phyloP scores from a whole-genome alignment of 2,797 vertebrate species.

The Rhynchonycteris naso region DNA sequence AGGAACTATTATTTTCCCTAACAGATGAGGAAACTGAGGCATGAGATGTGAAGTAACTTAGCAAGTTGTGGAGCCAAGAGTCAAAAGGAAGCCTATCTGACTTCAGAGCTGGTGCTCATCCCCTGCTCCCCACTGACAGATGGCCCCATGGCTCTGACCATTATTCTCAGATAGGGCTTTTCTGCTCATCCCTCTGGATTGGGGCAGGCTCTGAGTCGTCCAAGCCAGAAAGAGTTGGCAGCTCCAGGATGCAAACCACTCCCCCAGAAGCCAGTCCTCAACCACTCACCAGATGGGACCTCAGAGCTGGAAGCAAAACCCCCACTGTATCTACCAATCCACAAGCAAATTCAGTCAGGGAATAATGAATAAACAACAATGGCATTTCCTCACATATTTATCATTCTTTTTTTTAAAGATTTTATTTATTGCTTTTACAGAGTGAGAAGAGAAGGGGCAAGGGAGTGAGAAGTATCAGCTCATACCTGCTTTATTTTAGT shows the following conservation, averaged over 20 bases:
- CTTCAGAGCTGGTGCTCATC: neutral
- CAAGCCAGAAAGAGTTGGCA: neutral
- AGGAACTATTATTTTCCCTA: slow-evolving; percentile 5
- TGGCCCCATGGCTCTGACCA: neutral
- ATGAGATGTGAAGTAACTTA: neutral
- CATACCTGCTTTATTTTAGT: too few species aligned
- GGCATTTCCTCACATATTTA: neutral
- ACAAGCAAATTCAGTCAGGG: neutral
- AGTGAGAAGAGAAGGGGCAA: too few species aligned
- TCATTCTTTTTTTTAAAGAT: neutral
- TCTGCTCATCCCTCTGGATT: neutral
- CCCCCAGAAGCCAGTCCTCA: neutral
- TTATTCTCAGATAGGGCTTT: neutral
- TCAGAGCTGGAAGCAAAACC: neutral
- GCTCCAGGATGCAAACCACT: neutral
- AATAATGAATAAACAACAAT: neutral
- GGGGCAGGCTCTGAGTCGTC: neutral
- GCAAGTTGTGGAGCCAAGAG: neutral
- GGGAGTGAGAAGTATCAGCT: too few species aligned
- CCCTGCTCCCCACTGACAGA: neutral
- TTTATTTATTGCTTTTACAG: too few species aligned
- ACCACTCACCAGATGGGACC: neutral
- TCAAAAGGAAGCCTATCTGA: neutral
- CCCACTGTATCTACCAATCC: neutral
- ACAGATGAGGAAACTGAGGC: neutral